These are phyloP conservation scores for Planococcus citri DNA, from an alignment of 1,140 invertebrate species.

Conservation along the genomic window DNA sequence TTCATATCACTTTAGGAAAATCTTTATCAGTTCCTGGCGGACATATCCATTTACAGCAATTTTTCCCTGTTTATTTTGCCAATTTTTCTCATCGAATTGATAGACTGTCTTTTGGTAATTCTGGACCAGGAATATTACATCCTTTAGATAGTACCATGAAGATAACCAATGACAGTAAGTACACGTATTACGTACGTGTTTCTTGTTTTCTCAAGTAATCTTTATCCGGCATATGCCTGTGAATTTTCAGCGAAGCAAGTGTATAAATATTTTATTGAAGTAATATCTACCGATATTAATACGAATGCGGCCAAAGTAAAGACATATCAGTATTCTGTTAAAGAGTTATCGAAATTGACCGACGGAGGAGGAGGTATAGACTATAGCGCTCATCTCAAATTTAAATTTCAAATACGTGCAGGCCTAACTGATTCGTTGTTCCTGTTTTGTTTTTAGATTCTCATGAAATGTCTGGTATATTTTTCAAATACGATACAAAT, in stretches of 20 bases:
- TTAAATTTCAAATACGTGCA: neutral
- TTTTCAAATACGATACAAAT: slow-evolving; percentile 88
- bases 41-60: slow-evolving; percentile 63
- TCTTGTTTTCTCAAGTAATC: slow-evolving; percentile 22
- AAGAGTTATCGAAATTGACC: slow-evolving; percentile 52
- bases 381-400: neutral
- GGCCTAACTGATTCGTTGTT: neutral
- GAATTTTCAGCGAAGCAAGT: slow-evolving; percentile 52
- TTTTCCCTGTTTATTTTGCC: slow-evolving; percentile 31
- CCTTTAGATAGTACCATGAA: slow-evolving; percentile 87
- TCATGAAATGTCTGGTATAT: slow-evolving; percentile 85
- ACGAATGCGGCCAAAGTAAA: slow-evolving; percentile 53
- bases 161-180: slow-evolving; percentile 52
- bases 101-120: slow-evolving; percentile 82
- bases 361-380: neutral
- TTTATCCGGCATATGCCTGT: neutral
- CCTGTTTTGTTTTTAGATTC: slow-evolving; percentile 47
- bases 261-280: slow-evolving; percentile 89
- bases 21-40: slow-evolving; percentile 62
- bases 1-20: slow-evolving; percentile 86
- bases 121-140: slow-evolving; percentile 69
- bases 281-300: slow-evolving; percentile 85
- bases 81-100: slow-evolving; percentile 93
- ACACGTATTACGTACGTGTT: slow-evolving; percentile 17
- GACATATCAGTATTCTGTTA: slow-evolving; percentile 88